Percentiles rank a stretch among this genome's conserved stretches.
Conservation (phyloP, 2,113 vertebrate species). For the Alligator sinensis region DNA sequence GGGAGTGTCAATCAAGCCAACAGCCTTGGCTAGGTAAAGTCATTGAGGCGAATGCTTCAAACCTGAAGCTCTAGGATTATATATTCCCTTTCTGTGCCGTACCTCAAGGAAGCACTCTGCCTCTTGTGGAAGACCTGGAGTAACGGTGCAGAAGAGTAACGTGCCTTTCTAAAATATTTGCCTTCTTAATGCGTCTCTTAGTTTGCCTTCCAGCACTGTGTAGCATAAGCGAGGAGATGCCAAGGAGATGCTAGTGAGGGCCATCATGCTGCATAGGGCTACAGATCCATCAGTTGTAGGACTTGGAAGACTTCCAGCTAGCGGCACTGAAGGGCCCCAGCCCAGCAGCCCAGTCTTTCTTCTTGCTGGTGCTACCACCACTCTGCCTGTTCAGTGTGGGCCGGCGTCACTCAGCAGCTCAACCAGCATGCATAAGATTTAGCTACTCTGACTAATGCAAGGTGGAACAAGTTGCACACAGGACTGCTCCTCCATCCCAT, state of each 20-base stretch:
- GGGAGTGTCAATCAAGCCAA: neutral
- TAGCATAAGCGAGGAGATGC: neutral
- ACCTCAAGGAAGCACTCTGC: neutral
- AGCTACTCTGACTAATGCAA: neutral
- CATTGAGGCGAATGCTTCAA: neutral
- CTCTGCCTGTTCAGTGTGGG: no score
- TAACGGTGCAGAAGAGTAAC: neutral
- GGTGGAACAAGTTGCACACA: neutral
- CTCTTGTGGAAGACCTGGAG: neutral
- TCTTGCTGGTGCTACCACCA: no score
- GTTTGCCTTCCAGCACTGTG: neutral
- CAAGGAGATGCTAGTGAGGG: accelerated
- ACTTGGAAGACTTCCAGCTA: neutral
- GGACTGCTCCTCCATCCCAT: neutral
- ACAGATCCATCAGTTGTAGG: neutral
- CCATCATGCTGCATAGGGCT: accelerated
- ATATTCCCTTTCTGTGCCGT: neutral
- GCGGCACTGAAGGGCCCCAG: neutral
- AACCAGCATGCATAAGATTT: neutral
- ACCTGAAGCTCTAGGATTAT: neutral
- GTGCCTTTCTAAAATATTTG: accelerated
- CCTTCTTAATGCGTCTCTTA: accelerated
- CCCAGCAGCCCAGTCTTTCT: neutral
- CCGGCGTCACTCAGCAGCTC: no score
- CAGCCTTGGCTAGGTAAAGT: neutral